Evolutionary conservation across 2,888 invertebrate species (phyloP).

Genomic region (Polyommatus icarus): DNA sequence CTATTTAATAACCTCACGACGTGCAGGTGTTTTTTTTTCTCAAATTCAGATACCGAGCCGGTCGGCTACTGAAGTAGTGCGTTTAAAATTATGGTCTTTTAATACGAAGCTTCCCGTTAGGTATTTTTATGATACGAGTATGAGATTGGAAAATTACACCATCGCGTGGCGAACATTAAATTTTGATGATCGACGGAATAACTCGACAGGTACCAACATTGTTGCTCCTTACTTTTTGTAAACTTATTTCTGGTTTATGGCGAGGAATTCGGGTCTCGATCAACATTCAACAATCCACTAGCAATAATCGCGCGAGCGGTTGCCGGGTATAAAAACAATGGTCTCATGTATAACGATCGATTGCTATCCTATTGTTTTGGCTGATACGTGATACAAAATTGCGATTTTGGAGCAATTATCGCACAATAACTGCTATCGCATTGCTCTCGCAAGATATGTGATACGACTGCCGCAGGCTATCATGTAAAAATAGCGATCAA

Average conservation of each 20-base stretch:
- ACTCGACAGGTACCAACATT: not conserved
- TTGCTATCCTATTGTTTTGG: too few species aligned
- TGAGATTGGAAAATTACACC: constrained; percentile 20
- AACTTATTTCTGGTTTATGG: constrained; percentile 1
- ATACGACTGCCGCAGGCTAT: too few species aligned
- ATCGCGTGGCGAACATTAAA: constrained; percentile 11
- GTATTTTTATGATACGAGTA: constrained; percentile 30
- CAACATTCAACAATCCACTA: too few species aligned
- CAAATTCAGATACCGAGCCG: constrained; percentile 54
- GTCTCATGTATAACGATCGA: too few species aligned
- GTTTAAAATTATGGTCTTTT: constrained; percentile 77
- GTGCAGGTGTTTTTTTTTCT: constrained; percentile 71
- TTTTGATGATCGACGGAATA: constrained; percentile 13
- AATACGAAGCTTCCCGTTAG: constrained; percentile 63
- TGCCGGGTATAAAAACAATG: too few species aligned
- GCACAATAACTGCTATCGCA: too few species aligned
- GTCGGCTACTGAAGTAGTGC: constrained; percentile 78
- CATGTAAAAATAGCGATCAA: too few species aligned
- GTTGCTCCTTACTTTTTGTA: not conserved
- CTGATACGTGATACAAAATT: too few species aligned
- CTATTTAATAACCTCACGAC: constrained; percentile 75
- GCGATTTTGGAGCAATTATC: too few species aligned
- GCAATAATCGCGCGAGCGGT: too few species aligned
- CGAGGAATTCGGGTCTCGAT: not conserved
- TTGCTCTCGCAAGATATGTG: too few species aligned